Evolutionary conservation across 2,797 vertebrate genomes (phyloP), one percentile per base, ranked within the genome.

Genomic region (Eulemur rubriventer): DNA sequence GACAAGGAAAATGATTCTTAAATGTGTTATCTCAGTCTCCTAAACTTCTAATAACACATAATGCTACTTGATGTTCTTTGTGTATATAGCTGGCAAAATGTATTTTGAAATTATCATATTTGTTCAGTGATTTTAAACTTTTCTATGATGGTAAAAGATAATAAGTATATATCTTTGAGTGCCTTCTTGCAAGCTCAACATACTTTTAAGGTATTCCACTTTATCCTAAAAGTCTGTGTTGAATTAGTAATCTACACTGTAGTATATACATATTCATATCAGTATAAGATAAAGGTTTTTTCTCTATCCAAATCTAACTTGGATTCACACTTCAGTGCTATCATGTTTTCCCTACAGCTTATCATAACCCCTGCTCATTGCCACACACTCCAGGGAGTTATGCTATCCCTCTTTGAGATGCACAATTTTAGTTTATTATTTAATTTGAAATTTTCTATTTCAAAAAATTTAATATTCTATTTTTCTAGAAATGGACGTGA

Each of bases 401-500:
- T 28, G 1, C 4, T 46, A 16, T 87, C 2, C 24, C 20, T 70
- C 22, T 69, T 65, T 72, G 63, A 65, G 7, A 38, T 41, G 24
- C 28, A 35, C 1, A 14, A 41, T 67, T 65, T 73, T 83, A 17
- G 4, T 75, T 90, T 78, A 57, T 59, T 85, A 85, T 91, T 94
- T 94, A 6, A 30, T 88, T 79, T 94, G 38, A 92, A 91, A 93
- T 16, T 24, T 90, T 94, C 26, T 43, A 41, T 50, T 76, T 92
- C 75, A 93, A 96, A 91, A 8, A 7, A 16, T 97, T 97, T 93
- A 8, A 0, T 55, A 0, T 96, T 96, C 80, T 91, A 18, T 94
- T 98, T 79, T 98, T 95, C 14, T 96, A 99, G 99, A 98, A 99
- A 99, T 97, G 99, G 99, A 79, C 99, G 3, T 0, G 98, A 99